These are phyloP conservation scores for Pristionchus mayeri DNA, from an alignment of 2,888 invertebrate genomes.

Conservation along the genomic window DNA sequence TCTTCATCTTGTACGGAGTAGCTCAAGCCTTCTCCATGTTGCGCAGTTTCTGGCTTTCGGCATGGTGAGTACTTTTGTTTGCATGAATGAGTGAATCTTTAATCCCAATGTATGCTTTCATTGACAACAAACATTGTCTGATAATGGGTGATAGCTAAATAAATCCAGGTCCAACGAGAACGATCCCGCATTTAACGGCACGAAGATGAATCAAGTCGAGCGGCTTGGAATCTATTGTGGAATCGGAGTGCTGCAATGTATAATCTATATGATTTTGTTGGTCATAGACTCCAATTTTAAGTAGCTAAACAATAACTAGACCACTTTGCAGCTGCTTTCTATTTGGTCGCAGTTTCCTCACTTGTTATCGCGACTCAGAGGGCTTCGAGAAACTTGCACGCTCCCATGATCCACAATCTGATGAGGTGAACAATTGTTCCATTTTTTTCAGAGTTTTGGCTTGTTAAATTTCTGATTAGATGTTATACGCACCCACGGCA, in stretches of 20 bases:
- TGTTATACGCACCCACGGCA: too few relatives aligned
- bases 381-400: conserved; percentile 67
- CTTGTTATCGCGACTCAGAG: conserved; percentile 64
- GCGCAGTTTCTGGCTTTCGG: conserved; percentile 72
- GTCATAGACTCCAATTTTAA: not conserved
- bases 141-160: not conserved
- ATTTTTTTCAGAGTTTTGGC: too few relatives aligned
- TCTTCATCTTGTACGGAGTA: conserved; percentile 80
- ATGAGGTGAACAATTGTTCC: conserved; percentile 41
- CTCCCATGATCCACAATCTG: conserved; percentile 61
- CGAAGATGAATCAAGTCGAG: conserved; percentile 56
- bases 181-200: conserved; percentile 54
- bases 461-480: too few relatives aligned
- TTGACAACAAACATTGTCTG: not conserved
- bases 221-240: conserved; percentile 79
- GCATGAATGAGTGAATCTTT: not conserved
- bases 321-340: conserved; percentile 2
- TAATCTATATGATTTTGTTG: too few relatives aligned
- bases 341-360: conserved; percentile 30
- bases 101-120: not conserved
- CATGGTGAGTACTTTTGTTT: conserved; percentile 60
- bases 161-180: conserved; percentile 65
- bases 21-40: conserved; percentile 61
- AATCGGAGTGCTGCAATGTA: conserved; percentile 75
- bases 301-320: not conserved